phyloP scores from a whole-genome alignment of 1,140 invertebrate genomes.

The Maniola jurtina region DNA sequence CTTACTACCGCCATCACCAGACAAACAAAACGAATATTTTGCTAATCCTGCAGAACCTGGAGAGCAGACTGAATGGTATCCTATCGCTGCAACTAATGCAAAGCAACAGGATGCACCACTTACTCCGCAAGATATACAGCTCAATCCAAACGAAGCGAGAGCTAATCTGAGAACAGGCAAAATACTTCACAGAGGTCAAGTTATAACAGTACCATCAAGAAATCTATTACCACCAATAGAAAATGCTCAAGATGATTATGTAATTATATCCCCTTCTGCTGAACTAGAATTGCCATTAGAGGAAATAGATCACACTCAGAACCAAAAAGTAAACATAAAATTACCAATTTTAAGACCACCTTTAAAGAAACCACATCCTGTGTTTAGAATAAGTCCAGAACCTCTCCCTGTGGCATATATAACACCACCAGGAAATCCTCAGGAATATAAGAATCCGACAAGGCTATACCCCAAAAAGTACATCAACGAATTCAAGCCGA shows the following conservation, averaged over 20 bases:
- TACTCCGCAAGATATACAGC: constrained; percentile 27
- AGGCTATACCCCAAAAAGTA: constrained; percentile 68
- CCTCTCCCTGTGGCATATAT: constrained; percentile 20
- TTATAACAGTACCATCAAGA: constrained; percentile 43
- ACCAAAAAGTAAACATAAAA: constrained; percentile 9
- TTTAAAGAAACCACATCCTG: background rate
- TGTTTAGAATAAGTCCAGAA: constrained; percentile 8
- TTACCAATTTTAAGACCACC: constrained; percentile 3
- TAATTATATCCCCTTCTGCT: constrained; percentile 33
- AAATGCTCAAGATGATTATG: constrained; percentile 42
- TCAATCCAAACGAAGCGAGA: constrained; percentile 21
- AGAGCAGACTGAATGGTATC: constrained; percentile 65
- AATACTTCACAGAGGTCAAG: constrained; percentile 25
- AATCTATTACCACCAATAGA: constrained; percentile 44
- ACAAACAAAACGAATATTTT: constrained; percentile 49
- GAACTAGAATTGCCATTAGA: constrained; percentile 46
- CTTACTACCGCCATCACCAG: constrained; percentile 54
- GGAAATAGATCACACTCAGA: constrained; percentile 33
- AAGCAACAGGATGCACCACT: constrained; percentile 30
- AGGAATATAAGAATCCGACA: constrained; percentile 54
- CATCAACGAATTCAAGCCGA: constrained; percentile 48
- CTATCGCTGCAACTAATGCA: constrained; percentile 46
- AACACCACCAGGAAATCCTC: constrained; percentile 19
- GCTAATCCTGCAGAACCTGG: constrained; percentile 46
- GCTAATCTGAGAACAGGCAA: constrained; percentile 41